These are phyloP conservation scores for Geothlypis trichas DNA, from an alignment of 2,113 vertebrate genomes.

Conservation along the genomic window DNA sequence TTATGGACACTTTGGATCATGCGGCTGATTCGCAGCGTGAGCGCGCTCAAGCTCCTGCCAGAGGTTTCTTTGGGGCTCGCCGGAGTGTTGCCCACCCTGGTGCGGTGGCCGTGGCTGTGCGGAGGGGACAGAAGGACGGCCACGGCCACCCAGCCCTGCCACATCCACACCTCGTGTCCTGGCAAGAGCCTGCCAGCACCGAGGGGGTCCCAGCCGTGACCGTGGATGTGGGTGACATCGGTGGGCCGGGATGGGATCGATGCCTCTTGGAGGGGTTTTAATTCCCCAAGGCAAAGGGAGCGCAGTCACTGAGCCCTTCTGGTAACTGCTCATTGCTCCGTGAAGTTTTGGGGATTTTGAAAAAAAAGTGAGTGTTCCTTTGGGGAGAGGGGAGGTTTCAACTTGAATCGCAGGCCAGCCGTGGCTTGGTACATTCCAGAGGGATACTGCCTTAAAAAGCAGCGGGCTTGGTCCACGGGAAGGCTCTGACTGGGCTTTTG, in stretches of 20 bases:
- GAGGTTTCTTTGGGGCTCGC: not conserved
- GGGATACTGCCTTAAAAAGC: not conserved
- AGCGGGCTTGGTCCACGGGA: not conserved
- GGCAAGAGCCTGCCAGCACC: not conserved
- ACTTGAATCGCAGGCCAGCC: fast-evolving
- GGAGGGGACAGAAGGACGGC: not conserved
- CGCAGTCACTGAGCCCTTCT: not conserved
- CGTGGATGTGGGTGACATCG: not conserved
- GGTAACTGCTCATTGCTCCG: not conserved
- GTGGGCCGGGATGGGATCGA: fast-evolving
- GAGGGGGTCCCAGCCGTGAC: not conserved
- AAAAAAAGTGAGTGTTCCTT: not conserved
- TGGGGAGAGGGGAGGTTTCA: fast-evolving
- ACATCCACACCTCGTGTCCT: not conserved
- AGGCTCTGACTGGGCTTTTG: not conserved
- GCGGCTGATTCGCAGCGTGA: not conserved
- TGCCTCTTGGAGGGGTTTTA: not conserved
- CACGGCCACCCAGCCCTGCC: not conserved
- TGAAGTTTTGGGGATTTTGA: not conserved
- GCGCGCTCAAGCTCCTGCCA: not conserved
- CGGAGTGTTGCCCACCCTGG: not conserved
- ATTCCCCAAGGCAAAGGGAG: not conserved
- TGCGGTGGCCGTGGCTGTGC: not conserved
- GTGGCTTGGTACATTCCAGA: fast-evolving
- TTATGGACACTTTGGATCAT: not conserved